Conservation (phyloP, 2,797 vertebrate genomes). For the Scleropages formosus region DNA sequence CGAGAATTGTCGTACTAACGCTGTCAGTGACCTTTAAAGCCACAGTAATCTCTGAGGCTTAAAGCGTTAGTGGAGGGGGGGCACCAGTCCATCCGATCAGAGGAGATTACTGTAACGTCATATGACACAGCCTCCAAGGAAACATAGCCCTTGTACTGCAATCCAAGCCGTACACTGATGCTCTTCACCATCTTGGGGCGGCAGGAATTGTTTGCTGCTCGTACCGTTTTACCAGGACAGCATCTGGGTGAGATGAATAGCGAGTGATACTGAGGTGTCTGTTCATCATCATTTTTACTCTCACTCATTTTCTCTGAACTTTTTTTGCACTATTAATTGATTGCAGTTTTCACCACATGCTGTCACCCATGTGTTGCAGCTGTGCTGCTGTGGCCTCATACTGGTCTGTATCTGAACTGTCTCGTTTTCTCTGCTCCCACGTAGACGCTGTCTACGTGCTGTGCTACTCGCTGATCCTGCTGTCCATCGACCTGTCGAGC, state of each 20-base stretch:
- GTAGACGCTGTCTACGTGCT: slow-evolving; percentile 95
- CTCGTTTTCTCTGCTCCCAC: slow-evolving; percentile 27
- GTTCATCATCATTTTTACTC: too few relatives aligned
- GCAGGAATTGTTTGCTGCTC: too few relatives aligned
- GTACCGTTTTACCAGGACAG: neutral
- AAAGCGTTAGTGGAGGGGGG: slow-evolving; percentile 43
- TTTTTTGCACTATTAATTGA: too few relatives aligned
- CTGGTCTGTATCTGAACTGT: neutral
- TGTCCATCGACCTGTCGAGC: slow-evolving; percentile 95
- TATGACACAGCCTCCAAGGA: slow-evolving; percentile 32
- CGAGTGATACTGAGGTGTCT: too few relatives aligned
- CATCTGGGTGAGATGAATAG: too few relatives aligned
- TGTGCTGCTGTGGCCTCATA: too few relatives aligned
- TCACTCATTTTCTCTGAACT: too few relatives aligned
- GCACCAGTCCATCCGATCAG: slow-evolving; percentile 34
- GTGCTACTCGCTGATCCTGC: slow-evolving; percentile 97
- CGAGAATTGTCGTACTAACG: slow-evolving; percentile 39
- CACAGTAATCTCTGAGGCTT: slow-evolving; percentile 39
- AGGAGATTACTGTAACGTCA: slow-evolving; percentile 31
- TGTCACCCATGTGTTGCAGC: too few relatives aligned
- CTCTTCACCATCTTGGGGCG: too few relatives aligned
- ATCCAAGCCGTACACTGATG: slow-evolving; percentile 23
- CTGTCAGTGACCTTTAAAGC: slow-evolving; percentile 39
- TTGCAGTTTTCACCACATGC: too few relatives aligned
- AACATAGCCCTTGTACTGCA: slow-evolving; percentile 36